phyloP scores from a whole-genome alignment of 2,113 vertebrate genomes.

The Shinisaurus crocodilurus region DNA sequence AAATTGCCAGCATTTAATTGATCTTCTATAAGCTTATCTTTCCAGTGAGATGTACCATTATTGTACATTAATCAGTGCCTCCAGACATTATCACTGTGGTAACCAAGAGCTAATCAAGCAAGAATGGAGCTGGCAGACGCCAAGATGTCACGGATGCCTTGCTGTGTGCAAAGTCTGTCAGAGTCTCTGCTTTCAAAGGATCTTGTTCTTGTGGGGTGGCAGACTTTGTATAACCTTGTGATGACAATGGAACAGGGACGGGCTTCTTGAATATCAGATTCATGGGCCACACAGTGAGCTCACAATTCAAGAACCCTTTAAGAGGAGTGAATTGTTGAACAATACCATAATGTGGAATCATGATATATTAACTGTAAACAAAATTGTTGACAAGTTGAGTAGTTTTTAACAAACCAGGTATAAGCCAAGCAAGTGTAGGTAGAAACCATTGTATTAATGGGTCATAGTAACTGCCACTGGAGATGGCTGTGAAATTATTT shows the following conservation, averaged over 20 bases:
- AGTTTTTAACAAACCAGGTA: conserved; percentile 52
- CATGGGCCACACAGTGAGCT: background rate
- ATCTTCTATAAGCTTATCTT: conserved; percentile 79
- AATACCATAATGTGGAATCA: conserved; percentile 11
- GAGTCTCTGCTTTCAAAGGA: conserved; percentile 65
- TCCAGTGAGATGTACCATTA: conserved; percentile 77
- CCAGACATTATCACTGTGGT: conserved; percentile 77
- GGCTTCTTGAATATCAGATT: conserved; percentile 48
- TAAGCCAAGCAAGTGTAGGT: conserved; percentile 38
- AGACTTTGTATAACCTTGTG: conserved; percentile 74
- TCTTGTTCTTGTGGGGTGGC: conserved; percentile 52
- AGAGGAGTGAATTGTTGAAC: conserved; percentile 26
- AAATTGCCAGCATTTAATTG: conserved; percentile 75
- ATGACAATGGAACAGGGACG: conserved; percentile 54
- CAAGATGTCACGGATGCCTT: conserved; percentile 70
- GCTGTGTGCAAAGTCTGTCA: conserved; percentile 72
- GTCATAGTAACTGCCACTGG: conserved; percentile 40
- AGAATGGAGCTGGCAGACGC: conserved; percentile 69
- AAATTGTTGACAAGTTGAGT: conserved; percentile 57
- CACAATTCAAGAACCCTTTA: conserved; percentile 18
- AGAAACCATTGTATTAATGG: conserved; percentile 54
- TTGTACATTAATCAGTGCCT: conserved; percentile 80
- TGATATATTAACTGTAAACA: conserved; percentile 49
- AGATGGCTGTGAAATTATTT: conserved; percentile 60
- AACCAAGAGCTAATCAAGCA: conserved; percentile 78